phyloP scores from a whole-genome alignment of 2,888 invertebrate genomes.

The Alloscopus bannaensis region DNA sequence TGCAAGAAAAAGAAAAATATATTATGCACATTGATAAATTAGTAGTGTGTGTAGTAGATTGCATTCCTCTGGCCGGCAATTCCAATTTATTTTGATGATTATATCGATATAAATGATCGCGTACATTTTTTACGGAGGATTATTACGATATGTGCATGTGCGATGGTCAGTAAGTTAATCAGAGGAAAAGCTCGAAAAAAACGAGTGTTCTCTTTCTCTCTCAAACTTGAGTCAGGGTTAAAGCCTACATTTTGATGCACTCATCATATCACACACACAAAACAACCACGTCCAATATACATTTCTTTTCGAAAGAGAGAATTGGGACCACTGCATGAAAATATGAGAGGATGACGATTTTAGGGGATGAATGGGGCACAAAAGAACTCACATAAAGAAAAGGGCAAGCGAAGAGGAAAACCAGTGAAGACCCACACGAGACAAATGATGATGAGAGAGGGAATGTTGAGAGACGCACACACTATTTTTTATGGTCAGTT shows the following conservation, averaged over 20 bases:
- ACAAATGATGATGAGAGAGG: background rate
- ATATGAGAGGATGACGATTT: background rate
- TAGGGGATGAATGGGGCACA: background rate
- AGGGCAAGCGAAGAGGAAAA: conserved; percentile 4
- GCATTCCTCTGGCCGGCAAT: background rate
- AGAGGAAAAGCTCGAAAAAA: no score
- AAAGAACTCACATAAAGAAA: no score
- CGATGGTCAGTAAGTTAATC: conserved; percentile 13
- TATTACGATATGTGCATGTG: conserved; percentile 5
- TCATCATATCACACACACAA: no score
- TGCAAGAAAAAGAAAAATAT: background rate
- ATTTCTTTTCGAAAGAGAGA: no score
- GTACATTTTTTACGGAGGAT: background rate
- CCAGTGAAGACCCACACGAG: no score
- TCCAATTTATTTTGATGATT: background rate
- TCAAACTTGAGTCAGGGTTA: no score
- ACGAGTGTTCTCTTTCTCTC: no score
- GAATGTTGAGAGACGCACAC: background rate
- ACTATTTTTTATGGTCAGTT: conserved; percentile 47
- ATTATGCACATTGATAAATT: conserved; percentile 7
- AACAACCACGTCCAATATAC: no score
- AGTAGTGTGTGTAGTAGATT: background rate
- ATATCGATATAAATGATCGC: background rate
- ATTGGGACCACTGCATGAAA: no score
- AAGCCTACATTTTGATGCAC: no score